A percentile compares a stretch with the other conserved stretches of the same genome.
Conservation (phyloP, 2,888 invertebrate genomes). For the Scotopteryx bipunctaria region DNA sequence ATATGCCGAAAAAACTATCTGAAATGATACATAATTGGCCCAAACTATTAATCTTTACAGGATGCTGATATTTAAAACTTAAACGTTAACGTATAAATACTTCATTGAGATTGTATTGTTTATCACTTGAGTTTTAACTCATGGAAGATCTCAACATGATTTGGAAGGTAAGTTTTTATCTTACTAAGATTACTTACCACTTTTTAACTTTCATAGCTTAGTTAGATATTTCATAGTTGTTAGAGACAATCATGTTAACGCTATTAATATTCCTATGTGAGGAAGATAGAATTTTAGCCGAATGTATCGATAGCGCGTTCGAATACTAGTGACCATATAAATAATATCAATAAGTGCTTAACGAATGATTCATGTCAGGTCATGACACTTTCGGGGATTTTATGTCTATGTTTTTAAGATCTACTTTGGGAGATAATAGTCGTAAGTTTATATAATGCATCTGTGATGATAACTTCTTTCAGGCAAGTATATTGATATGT, state of each 20-base stretch:
- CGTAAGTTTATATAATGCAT: not conserved
- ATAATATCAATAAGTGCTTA: no score
- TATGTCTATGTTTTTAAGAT: no score
- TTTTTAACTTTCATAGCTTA: not conserved
- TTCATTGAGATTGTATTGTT: slow-evolving; percentile 43
- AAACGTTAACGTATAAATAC: slow-evolving; percentile 58
- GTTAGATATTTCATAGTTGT: no score
- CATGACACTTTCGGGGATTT: no score
- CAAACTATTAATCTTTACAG: slow-evolving; percentile 45
- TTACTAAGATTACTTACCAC: slow-evolving; percentile 8
- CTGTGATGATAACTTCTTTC: slow-evolving; percentile 30
- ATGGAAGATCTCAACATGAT: slow-evolving; percentile 60
- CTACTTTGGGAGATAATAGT: no score
- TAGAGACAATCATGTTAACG: no score
- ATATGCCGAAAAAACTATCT: slow-evolving; percentile 43
- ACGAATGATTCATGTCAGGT: no score
- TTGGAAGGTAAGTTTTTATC: slow-evolving; percentile 58
- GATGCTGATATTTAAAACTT: slow-evolving; percentile 54
- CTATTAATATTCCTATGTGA: no score
- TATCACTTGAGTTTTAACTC: slow-evolving; percentile 51
- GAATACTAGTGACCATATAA: no score
- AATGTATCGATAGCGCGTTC: no score
- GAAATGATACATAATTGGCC: slow-evolving; percentile 48
- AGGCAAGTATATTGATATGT: slow-evolving; percentile 55
- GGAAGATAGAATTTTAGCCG: no score